These are phyloP conservation scores for Sebastes dallii DNA, from an alignment of 2,797 vertebrate species.

Conservation along the genomic window DNA sequence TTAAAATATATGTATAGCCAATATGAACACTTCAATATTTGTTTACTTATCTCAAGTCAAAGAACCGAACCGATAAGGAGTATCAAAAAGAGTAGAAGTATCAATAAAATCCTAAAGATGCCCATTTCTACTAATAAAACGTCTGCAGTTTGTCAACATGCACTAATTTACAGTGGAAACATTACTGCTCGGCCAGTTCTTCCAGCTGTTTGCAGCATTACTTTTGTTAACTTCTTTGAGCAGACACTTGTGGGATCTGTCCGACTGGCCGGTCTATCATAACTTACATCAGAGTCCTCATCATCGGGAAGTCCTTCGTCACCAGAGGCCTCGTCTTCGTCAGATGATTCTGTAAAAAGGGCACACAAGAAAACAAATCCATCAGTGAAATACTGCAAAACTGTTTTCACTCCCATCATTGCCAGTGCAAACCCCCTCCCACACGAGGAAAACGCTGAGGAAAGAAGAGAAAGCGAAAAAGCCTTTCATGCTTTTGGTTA, in stretches of 20 bases:
- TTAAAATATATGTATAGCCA: too few species aligned
- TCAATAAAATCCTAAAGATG: too few species aligned
- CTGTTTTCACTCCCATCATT: background rate
- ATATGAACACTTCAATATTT: too few species aligned
- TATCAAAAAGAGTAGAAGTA: too few species aligned
- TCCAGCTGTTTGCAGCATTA: background rate
- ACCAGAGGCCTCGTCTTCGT: conserved; percentile 89
- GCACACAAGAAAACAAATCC: conserved; percentile 20
- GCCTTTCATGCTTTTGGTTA: background rate
- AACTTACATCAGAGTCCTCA: conserved; percentile 94
- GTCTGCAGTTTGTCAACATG: background rate
- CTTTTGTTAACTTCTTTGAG: background rate
- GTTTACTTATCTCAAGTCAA: too few species aligned
- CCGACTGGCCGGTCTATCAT: background rate
- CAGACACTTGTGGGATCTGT: background rate
- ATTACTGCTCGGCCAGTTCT: background rate
- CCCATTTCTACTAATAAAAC: too few species aligned
- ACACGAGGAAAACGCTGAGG: background rate
- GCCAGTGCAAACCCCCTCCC: conserved; percentile 1
- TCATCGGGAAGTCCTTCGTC: conserved; percentile 89
- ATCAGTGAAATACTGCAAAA: background rate
- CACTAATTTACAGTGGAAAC: background rate
- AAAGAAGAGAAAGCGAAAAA: background rate
- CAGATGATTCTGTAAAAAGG: conserved; percentile 89
- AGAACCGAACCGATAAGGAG: too few species aligned